These are phyloP conservation scores for Heliocidaris erythrogramma DNA, from an alignment of 35 echinoderm and acorn worm species.

Conservation along the genomic window DNA sequence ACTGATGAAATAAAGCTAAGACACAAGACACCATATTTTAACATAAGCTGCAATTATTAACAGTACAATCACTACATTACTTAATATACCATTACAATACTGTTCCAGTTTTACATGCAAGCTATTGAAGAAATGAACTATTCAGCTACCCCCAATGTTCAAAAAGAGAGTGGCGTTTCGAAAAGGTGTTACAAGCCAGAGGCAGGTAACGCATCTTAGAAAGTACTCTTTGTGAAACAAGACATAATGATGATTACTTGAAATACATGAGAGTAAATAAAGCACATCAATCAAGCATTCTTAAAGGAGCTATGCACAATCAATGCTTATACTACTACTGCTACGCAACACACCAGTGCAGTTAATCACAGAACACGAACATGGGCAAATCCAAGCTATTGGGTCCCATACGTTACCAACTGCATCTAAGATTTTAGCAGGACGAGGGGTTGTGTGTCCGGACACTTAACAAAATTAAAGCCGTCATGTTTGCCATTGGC, in stretches of 20 bases:
- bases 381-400: background rate
- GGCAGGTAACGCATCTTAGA: background rate
- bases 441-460: too few species aligned
- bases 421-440: too few species aligned
- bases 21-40: background rate
- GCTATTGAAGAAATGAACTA: background rate
- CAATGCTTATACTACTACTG: background rate
- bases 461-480: too few species aligned
- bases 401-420: too few species aligned
- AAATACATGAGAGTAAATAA: background rate
- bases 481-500: too few species aligned
- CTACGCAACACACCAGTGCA: background rate
- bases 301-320: background rate
- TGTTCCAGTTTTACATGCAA: background rate
- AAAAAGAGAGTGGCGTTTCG: background rate
- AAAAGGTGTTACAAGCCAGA: background rate
- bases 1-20: background rate
- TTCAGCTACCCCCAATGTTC: background rate
- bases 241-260: background rate
- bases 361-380: background rate
- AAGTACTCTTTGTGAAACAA: background rate
- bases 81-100: background rate
- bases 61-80: background rate
- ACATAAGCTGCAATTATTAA: background rate
- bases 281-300: slow-evolving; percentile 9